Base-by-base conservation (phyloP, 2,888 invertebrate species). In the Sarcophaga caerulescens region DNA sequence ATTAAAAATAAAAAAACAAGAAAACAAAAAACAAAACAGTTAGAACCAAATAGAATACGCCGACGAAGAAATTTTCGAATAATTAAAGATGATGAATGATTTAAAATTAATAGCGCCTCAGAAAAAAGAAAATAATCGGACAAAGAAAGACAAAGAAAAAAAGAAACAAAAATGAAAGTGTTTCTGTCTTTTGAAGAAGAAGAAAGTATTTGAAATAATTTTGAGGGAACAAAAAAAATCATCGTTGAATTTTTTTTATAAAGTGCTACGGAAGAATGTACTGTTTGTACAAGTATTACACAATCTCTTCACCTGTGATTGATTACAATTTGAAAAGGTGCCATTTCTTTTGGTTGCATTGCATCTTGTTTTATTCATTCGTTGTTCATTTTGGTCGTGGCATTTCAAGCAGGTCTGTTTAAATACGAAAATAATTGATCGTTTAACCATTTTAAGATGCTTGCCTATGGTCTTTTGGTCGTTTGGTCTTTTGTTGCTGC, bases 401-500 rank as follows among this genome's bases (percentile, higher is more conserved):
- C 14, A 75, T 84, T 84, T 84, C 79, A 69, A 79, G 59, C 84
- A 75, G 59, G 25, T 80, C 65, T 52, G 0, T 5, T 10, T 52
- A n/a, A 66, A 63, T 21, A n/a, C 14, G 19, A 44, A 78, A 23
- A 82, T 60, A 78, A 75, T 69, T 75, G 65, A 63, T 69, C 23
- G 60, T 76, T 84, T 84, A 65, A 79, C 45, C 84, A 70, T 70
- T 79, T 84, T 69, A 45, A 74, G 59, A 23, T 19, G 62, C 25
- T 35, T 35, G 35, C 35, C 35, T 35, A 10, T 35, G 35, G 35
- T 35, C 35, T 35, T 8, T 35, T 35, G 35, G 35, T 35, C 2
- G 35, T n/a, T n/a, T n/a, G n/a, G n/a, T 35, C 35, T 35, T 35
- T 35, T 35, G 10, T 10, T 60, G 25, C 12, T 60, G n/a, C 17